These are phyloP conservation scores for Merodon equestris DNA, from an alignment of 2,888 invertebrate genomes.

Conservation along the genomic window DNA sequence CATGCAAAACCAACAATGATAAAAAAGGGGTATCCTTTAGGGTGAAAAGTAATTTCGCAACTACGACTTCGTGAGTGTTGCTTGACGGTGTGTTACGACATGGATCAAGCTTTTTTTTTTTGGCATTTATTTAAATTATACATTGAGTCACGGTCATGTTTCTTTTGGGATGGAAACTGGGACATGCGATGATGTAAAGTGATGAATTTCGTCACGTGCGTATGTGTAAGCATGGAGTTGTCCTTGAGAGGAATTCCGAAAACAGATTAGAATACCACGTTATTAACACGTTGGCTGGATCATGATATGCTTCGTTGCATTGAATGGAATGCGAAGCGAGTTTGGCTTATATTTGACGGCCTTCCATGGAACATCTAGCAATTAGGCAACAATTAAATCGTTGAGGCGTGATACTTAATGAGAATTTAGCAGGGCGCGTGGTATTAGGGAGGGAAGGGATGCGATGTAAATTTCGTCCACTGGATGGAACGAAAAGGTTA, in stretches of 20 bases:
- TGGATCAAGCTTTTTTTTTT: conserved; percentile 27
- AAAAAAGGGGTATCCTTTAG: conserved; percentile 19
- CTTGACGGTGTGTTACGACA: too few relatives aligned
- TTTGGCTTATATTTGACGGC: too few relatives aligned
- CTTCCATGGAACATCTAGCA: too few relatives aligned
- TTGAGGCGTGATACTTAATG: too few relatives aligned
- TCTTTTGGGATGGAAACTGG: not conserved
- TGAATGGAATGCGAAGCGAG: too few relatives aligned
- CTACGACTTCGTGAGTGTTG: conserved; percentile 16
- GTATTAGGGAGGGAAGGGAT: too few relatives aligned
- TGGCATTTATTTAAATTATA: conserved; percentile 41
- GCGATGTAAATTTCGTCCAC: too few relatives aligned
- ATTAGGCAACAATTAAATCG: too few relatives aligned
- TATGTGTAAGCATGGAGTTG: not conserved
- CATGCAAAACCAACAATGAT: conserved; percentile 1
- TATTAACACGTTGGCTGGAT: not conserved
- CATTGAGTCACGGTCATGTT: not conserved
- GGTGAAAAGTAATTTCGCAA: conserved; percentile 6
- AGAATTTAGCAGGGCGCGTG: too few relatives aligned
- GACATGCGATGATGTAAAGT: not conserved
- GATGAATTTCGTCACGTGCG: conserved; percentile 6
- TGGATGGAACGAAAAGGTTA: too few relatives aligned
- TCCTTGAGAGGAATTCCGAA: not conserved
- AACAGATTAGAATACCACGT: conserved; percentile 11
- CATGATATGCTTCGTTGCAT: too few relatives aligned